A percentile compares a stretch with the other conserved stretches of the same genome.
These are phyloP conservation scores for Vulpes lagopus DNA, from an alignment of 2,113 vertebrate species.

Conservation along the genomic window DNA sequence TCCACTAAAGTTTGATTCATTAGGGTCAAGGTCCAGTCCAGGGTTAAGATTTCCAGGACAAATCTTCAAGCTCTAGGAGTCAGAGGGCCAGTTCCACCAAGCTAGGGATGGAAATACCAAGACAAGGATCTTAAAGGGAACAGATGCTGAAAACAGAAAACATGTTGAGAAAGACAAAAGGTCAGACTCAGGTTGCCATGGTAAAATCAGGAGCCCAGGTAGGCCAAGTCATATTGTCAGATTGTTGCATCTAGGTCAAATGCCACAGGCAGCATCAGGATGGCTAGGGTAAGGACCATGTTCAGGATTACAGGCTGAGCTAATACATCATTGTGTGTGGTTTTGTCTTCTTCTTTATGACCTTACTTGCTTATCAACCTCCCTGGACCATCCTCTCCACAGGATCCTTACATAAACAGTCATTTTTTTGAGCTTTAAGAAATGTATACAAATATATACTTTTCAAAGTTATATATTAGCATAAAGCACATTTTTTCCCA, in stretches of 20 bases:
- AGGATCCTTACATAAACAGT: neutral
- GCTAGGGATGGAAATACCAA: slow-evolving; percentile 35
- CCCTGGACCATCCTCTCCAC: neutral
- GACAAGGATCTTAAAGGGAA: slow-evolving; percentile 32
- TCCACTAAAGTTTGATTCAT: slow-evolving; percentile 13
- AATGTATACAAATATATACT: neutral
- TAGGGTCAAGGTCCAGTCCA: slow-evolving; percentile 41
- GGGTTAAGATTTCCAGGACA: slow-evolving; percentile 53
- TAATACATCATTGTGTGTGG: neutral
- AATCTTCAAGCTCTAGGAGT: slow-evolving; percentile 29
- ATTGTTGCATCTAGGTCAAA: neutral
- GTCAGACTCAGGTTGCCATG: slow-evolving; percentile 56
- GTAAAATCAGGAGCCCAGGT: slow-evolving; percentile 48
- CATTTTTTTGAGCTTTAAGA: neutral
- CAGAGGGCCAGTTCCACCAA: slow-evolving; percentile 17
- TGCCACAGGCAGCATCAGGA: neutral
- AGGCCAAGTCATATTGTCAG: neutral
- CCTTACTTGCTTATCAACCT: neutral
- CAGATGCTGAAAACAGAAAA: slow-evolving; percentile 40
- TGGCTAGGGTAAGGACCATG: neutral
- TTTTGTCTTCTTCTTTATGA: neutral
- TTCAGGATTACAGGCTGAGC: neutral
- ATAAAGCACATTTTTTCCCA: neutral
- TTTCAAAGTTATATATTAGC: slow-evolving; percentile 28
- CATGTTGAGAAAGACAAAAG: slow-evolving; percentile 52